Evolutionary conservation across 2,797 vertebrate species (phyloP), one percentile per base, ranked within the genome.

Genomic region (Dryobates pubescens): DNA sequence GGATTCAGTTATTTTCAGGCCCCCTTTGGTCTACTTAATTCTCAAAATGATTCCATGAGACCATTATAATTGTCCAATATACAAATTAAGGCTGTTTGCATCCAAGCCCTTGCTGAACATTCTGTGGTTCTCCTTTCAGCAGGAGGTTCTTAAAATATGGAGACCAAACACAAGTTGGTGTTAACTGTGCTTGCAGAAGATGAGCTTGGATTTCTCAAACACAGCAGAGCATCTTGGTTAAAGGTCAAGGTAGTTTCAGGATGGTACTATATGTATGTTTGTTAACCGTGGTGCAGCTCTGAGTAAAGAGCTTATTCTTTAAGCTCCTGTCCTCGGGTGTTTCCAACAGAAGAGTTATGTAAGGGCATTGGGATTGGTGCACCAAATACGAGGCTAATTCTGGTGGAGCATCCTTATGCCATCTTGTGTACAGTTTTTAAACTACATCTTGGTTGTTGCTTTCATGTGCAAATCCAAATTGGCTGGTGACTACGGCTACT

Each of bases 391-490:
- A n/a, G 51, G 71, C 73, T 95, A 86, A 80, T 94, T 96, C 96
- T 95, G 93, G 89, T 97, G 95, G 96, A 95, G 96, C 96, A 91
- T 94, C 94, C 94, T 96, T 88, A 94, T 95, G 96, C 96, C 96
- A 97, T 95, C 96, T 97, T 96, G 96, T 97, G 96, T 97, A 89
- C 94, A 85, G 17, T 96, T 89, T 85, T 92, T 90, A 96, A 97
- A 97, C 82, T 97, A 94, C 96, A 96, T 77, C 82, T 80, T 78
- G 56, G 30, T 80, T 61, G 67, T 92, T 86, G 69, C 58, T 89
- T 89, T 82, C 53, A 17, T 10, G 34, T 38, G 23, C 54, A 23
- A 26, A 70, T 93, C 82, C 82, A 90, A 75, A 92, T 12, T 45
- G 78, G 38, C 54, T 93, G 78, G 63, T 81, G 76, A 93, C 20